Evolutionary conservation across 2,113 vertebrate species (phyloP).

Genomic region (Rafetus swinhoei): DNA sequence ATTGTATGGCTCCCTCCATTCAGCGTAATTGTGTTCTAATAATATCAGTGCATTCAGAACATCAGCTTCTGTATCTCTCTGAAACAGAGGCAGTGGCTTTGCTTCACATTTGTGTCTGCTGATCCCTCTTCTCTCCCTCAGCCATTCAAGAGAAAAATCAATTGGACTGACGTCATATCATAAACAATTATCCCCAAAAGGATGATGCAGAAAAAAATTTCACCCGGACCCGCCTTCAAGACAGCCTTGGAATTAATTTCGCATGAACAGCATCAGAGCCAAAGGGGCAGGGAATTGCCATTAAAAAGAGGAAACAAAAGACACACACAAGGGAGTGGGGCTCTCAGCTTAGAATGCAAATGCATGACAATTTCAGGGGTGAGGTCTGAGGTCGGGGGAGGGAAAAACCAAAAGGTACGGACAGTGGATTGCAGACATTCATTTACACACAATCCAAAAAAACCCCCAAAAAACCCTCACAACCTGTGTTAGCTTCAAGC

Average conservation of each 20-base stretch:
- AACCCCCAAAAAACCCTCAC: background rate
- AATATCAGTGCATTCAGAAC: background rate
- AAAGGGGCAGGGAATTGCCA: conserved; percentile 19
- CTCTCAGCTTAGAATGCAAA: background rate
- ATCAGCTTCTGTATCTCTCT: background rate
- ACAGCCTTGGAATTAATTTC: conserved; percentile 51
- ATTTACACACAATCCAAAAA: background rate
- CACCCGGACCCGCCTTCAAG: conserved; percentile 11
- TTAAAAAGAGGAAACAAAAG: conserved; percentile 54
- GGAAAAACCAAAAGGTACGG: background rate
- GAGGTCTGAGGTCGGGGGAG: rapidly evolving
- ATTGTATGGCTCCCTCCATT: background rate
- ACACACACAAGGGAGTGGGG: background rate
- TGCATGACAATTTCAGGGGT: background rate
- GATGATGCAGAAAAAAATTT: conserved; percentile 55
- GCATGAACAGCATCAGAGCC: conserved; percentile 31
- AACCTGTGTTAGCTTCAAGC: background rate
- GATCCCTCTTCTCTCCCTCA: background rate
- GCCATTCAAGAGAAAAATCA: conserved; percentile 48
- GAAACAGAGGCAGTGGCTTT: background rate
- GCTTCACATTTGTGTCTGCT: background rate
- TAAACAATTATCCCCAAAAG: conserved; percentile 58
- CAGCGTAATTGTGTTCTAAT: background rate
- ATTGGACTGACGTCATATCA: conserved; percentile 60
- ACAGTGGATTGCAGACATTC: background rate